Evolutionary conservation across 2,888 invertebrate species (phyloP), one percentile per base, ranked within the genome.

Genomic region (Drosophila emarginata): DNA sequence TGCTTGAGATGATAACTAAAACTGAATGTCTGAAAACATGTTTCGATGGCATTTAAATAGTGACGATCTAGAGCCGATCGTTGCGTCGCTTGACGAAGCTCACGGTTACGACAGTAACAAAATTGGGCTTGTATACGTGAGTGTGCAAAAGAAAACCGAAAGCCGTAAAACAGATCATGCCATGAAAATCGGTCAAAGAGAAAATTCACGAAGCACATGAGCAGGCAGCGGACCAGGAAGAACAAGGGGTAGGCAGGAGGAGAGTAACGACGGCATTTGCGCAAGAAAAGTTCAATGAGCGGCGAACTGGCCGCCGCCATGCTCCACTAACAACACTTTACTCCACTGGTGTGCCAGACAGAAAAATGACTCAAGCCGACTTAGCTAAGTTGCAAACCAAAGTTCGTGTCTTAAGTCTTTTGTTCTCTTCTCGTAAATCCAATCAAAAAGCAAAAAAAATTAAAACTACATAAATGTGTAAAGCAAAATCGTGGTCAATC

Each of bases 1-100:
- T 79, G 76, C 69, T 85, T 79, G 80, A 85, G 83, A 85, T 83
- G 84, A 67, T 83, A 90, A 89, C 89, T 88, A 85, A 91, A 90
- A 91, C 90, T 91, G 91, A 90, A 80, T 80, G 86, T 80, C 73
- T 79, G 66, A 80, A 89, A 91, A 91, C 91, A 89, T 88, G 89
- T 89, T 90, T 88, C 80, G 76, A 73, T 76, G 78, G 78, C 88
- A 86, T 91, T 89, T 91, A 91, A 89, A 89, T 89, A 81, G 80
- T 67, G 59, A 45, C 69, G 66, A 45, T 60, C 68, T 18, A 50
- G 26, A 59, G 52, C 39, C 60, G 61, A 40, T 53, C 37, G 26
- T 50, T 65, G 59, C 67, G 74, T 72, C 64, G 54, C 37, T 21
- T 2, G 26, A 15, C 61, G 65, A 72, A 32, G 45, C 14, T 53